Evolutionary conservation across 1,140 invertebrate genomes (phyloP), one percentile per base, ranked within the genome.

Genomic region (Lutraria rhynchaena): DNA sequence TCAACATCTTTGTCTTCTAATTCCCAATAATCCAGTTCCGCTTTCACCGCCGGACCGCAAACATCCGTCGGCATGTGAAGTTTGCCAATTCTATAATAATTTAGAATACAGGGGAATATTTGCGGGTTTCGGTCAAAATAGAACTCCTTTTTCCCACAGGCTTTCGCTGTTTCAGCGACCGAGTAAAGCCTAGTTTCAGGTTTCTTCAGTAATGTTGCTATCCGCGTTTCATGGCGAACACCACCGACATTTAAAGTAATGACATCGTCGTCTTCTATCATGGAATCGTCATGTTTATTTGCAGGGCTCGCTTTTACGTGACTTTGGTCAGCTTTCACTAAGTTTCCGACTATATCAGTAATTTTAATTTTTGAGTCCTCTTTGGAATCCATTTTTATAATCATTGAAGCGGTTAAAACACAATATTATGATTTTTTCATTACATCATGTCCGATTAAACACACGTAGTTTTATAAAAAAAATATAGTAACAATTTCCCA

Each of bases 101-200:
- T 99, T 77, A 99, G 94, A 89, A 99, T 99, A 91, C 99, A 97
- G 63, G 98, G 95, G 93, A 99, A 99, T 87, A 99, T 98, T 90
- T 99, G 98, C 37, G 98, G 98, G 93, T 99, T 98, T 89, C 98
- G 95, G 92, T 99, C 98, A 93, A 99, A 99, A 94, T 99, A 99
- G 93, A 99, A 99, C 92, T 99, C 98, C 15, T 60, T 74, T n/a
- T 57, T 49, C 24, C 73, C 83, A 22, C 49, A 74, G 5, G 57
- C 60, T 61, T 70, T 80, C 17, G 83, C 83, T 7, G 76, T 63
- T 29, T 81, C 76, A 1, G 57, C 82, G 11, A 83, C 67, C 3
- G 74, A 51, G 29, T 80, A 65, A 3, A 83, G 22, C 24, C 69
- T 0, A 1, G 82, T 83, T 17, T 74, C 75, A 5, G 82, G 74